Evolutionary conservation across 1,140 invertebrate genomes (phyloP).

Genomic region (Neodiprion virginianus): DNA sequence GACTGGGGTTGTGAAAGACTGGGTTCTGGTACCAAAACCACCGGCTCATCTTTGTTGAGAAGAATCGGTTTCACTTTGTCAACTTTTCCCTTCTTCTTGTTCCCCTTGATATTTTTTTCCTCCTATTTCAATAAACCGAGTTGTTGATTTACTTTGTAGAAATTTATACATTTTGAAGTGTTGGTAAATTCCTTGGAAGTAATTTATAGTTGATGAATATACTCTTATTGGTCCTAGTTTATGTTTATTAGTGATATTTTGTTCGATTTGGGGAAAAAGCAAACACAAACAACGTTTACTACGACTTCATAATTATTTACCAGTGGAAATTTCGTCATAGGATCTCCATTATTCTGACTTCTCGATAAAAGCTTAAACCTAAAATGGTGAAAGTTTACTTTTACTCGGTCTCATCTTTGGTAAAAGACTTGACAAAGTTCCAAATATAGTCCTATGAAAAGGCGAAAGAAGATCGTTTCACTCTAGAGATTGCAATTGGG

Average conservation of each 20-base stretch:
- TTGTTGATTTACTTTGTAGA: no score
- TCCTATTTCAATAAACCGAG: not conserved
- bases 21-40: constrained; percentile 48
- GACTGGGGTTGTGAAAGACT: constrained; percentile 41
- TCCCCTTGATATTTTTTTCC: constrained; percentile 50
- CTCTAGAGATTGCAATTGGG: not conserved
- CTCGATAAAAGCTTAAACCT: constrained; percentile 44
- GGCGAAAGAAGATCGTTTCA: constrained; percentile 19
- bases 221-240: no score
- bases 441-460: constrained; percentile 13
- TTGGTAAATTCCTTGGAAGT: constrained; percentile 3
- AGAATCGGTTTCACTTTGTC: constrained; percentile 69
- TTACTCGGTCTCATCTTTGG: not conserved
- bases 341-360: constrained; percentile 37
- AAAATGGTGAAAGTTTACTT: constrained; percentile 31
- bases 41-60: constrained; percentile 69
- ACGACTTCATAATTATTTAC: constrained; percentile 33
- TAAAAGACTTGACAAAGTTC: constrained; percentile 17
- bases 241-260: no score
- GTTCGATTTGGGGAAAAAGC: constrained; percentile 19
- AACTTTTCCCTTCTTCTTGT: constrained; percentile 63
- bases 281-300: not conserved
- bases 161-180: not conserved
- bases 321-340: constrained; percentile 41
- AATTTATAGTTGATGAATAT: constrained; percentile 15